Conservation (phyloP, 2,113 vertebrate genomes). For the Ageneiosus marmoratus region DNA sequence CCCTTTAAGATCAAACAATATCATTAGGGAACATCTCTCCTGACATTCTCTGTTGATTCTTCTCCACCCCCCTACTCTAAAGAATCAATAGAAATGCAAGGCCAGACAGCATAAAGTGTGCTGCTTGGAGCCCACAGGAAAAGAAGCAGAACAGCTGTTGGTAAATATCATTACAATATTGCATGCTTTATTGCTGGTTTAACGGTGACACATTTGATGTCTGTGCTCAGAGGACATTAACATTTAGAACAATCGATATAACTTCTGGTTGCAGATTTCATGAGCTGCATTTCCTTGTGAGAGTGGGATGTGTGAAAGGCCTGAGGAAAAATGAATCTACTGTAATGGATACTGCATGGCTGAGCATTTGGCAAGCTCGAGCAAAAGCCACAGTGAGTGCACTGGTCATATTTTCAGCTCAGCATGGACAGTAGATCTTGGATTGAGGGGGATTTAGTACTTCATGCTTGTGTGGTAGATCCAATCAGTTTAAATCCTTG, state of each 20-base stretch:
- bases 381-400: conserved; percentile 34
- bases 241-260: conserved; percentile 76
- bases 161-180: conserved; percentile 76
- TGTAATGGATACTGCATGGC: conserved; percentile 49
- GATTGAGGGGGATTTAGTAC: neutral
- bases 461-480: neutral
- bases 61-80: conserved; percentile 23
- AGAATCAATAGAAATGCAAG: conserved; percentile 68
- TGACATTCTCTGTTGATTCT: conserved; percentile 59
- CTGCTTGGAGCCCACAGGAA: conserved; percentile 52
- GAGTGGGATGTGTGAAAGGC: conserved; percentile 53
- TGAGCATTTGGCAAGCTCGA: conserved; percentile 35
- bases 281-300: conserved; percentile 62
- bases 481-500: conserved; percentile 9
- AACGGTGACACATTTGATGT: conserved; percentile 73
- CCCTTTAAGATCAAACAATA: conserved; percentile 46
- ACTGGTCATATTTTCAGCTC: conserved; percentile 42
- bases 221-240: conserved; percentile 70
- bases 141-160: conserved; percentile 69
- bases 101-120: conserved; percentile 56
- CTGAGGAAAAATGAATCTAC: conserved; percentile 51
- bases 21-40: conserved; percentile 55
- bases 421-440: conserved; percentile 28
- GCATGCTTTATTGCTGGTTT: conserved; percentile 69
- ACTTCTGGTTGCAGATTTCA: conserved; percentile 66